phyloP scores from a whole-genome alignment of 2,113 vertebrate species.

The Brachypteracias leptosomus region DNA sequence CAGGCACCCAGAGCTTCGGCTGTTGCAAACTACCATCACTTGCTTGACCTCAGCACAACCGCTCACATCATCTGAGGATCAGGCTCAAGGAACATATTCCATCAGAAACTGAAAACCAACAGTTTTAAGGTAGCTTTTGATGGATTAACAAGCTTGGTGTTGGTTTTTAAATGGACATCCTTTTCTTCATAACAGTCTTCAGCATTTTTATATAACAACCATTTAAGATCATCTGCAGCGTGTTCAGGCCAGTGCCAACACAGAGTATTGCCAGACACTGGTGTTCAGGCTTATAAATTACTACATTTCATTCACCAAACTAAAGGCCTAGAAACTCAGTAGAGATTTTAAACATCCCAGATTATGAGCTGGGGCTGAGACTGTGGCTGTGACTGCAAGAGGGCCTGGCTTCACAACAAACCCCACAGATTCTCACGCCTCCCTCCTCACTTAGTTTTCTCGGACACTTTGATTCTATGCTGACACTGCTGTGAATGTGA shows the following conservation, averaged over 20 bases:
- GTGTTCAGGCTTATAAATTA: not conserved
- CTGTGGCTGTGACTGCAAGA: not conserved
- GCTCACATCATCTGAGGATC: not conserved
- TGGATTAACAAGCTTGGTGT: not conserved
- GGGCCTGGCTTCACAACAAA: not conserved
- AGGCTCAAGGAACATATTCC: not conserved
- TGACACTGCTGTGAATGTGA: not conserved
- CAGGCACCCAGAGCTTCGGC: not conserved
- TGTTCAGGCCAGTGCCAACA: not conserved
- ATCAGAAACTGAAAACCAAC: slow-evolving; percentile 23
- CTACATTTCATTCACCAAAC: not conserved
- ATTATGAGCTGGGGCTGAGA: not conserved
- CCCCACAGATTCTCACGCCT: fast-evolving
- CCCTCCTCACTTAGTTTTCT: not conserved
- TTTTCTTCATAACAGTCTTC: slow-evolving; percentile 8
- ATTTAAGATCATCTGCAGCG: not conserved
- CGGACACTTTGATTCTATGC: not conserved
- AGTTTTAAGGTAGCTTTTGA: slow-evolving; percentile 59
- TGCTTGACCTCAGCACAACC: not conserved
- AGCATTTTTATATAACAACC: not conserved
- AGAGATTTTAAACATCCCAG: not conserved
- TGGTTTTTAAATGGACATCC: slow-evolving; percentile 16
- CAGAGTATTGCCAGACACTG: not conserved
- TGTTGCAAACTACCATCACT: not conserved
- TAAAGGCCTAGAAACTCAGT: not conserved